These are phyloP conservation scores for Morbakka virulenta DNA, from an alignment of 30 jellyfish, hydroid and myxozoan genomes.

Conservation along the genomic window DNA sequence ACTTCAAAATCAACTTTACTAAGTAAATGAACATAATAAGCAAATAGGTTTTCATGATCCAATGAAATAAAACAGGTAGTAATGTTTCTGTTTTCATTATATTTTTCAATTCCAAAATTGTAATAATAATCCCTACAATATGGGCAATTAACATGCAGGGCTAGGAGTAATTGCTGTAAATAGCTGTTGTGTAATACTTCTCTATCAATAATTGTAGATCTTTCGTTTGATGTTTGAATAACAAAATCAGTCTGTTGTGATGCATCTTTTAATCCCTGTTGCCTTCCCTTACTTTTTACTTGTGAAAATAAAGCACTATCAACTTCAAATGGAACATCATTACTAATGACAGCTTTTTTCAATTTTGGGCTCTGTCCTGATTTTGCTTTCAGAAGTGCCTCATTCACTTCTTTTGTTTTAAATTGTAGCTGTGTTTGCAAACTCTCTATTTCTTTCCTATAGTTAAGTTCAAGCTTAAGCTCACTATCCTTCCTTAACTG, in stretches of 20 bases:
- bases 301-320: neutral
- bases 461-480: slow-evolving; percentile 56
- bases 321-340: neutral
- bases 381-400: slow-evolving; percentile 3
- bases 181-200: too few species aligned
- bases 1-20: neutral
- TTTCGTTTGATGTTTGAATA: too few species aligned
- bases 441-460: slow-evolving; percentile 63
- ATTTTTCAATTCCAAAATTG: neutral
- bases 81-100: too few species aligned
- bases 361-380: neutral
- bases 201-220: too few species aligned
- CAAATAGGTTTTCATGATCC: neutral
- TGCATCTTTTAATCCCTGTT: neutral
- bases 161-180: too few species aligned
- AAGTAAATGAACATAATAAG: neutral
- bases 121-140: neutral
- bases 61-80: too few species aligned
- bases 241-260: neutral
- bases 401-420: slow-evolving; percentile 73
- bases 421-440: slow-evolving; percentile 80
- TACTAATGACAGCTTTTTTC: neutral
- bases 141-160: neutral
- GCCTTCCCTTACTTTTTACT: neutral
- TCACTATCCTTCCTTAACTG: slow-evolving; percentile 34